Evolutionary conservation across 1,140 invertebrate genomes (phyloP), one percentile per base, ranked within the genome.

Genomic region (Rhagoletis pomonella): DNA sequence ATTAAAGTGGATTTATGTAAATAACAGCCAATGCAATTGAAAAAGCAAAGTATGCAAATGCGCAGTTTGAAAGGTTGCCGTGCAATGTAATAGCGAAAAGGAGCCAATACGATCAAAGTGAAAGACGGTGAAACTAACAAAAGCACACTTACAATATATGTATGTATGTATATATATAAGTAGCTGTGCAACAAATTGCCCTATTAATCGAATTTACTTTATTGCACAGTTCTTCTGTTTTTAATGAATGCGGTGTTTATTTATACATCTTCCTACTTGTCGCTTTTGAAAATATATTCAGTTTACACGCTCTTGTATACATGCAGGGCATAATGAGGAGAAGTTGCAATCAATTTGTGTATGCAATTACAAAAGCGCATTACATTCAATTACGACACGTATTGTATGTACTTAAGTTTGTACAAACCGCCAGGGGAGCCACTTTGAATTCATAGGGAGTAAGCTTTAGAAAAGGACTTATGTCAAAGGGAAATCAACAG

Each of bases 1-100:
- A 67, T 67, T 67, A 67, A 67, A 67, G 64, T 67, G 7, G 64
- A 19, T 67, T 65, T 65, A 65, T 29, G 29, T 29, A 29, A 29
- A 29, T 19, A 29, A 7, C 62, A n/a, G 19, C 7, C 62, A 65
- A 29, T 65, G 62, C 62, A n/a, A 65, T 9, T 39, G 62, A n/a
- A 39, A 67, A 67, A 29, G 64, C 29, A 29, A 9, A 29, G 9
- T 67, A 67, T 67, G 64, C 64, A 42, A 67, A 67, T 42, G 64
- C 10, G 19, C 29, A 42, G 2, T 19, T 4, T 67, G 64, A 42
- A 19, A 42, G 19, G 19, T 42, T 10, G 64, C 39, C 19, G 10
- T 10, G 64, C 39, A 39, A 42, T 10, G 64, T 67, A 39, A 10
- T 19, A 10, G 64, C 64, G 29, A 39, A 67, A 42, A 67, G 64